Conservation (phyloP, 2,888 invertebrate species). For the Drosophila nr. perissopoda region DNA sequence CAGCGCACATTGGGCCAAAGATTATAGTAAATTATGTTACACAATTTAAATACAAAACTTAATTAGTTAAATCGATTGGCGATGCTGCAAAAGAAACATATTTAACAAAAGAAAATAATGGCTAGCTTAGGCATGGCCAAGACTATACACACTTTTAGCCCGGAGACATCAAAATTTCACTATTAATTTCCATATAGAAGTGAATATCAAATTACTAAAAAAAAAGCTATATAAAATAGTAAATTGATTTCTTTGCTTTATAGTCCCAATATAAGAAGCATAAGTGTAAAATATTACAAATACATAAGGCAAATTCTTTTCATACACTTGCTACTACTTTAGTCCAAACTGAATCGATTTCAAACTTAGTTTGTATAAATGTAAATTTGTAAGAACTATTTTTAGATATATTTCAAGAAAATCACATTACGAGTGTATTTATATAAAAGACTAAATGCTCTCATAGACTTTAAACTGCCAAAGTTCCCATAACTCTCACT, state of each 20-base stretch:
- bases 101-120: background rate
- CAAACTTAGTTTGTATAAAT: background rate
- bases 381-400: background rate
- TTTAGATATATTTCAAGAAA: background rate
- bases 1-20: background rate
- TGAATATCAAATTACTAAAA: background rate
- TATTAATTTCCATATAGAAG: background rate
- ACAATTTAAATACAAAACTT: background rate
- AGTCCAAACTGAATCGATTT: background rate
- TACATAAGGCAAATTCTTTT: background rate
- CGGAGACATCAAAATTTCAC: background rate
- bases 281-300: background rate
- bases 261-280: background rate
- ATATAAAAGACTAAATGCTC: background rate
- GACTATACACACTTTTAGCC: background rate
- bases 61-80: background rate
- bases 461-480: background rate
- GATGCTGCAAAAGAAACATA: background rate
- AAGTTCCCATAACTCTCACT: conserved; percentile 7
- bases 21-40: background rate
- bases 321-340: background rate
- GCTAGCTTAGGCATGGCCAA: background rate
- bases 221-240: background rate
- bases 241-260: background rate
- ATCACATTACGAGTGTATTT: background rate